These are phyloP conservation scores for Anisognathus igniventris DNA, from an alignment of 2,797 vertebrate genomes.

Conservation along the genomic window DNA sequence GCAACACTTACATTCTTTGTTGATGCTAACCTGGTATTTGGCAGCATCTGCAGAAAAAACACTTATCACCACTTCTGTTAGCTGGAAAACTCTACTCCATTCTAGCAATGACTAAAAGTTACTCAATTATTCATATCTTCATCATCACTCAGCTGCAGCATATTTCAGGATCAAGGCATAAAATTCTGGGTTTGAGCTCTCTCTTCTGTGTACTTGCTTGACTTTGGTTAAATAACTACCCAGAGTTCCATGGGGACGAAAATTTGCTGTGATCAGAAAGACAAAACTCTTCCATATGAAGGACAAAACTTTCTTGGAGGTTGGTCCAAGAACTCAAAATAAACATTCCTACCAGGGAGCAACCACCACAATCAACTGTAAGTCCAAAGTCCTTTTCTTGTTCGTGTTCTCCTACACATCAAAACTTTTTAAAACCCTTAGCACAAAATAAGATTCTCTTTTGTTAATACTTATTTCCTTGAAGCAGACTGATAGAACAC, in stretches of 20 bases:
- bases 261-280: neutral
- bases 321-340: neutral
- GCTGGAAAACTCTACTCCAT: constrained; percentile 6
- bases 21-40: constrained; percentile 34
- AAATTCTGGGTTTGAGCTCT: neutral
- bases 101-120: constrained; percentile 21
- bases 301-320: neutral
- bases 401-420: neutral
- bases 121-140: constrained; percentile 40
- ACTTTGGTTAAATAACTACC: neutral
- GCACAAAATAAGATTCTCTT: neutral
- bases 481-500: neutral
- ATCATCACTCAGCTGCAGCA: neutral
- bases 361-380: neutral
- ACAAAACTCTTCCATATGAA: neutral
- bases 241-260: neutral
- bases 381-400: neutral
- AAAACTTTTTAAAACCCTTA: neutral
- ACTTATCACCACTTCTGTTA: constrained; percentile 42
- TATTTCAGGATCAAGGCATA: constrained; percentile 23
- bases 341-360: neutral
- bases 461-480: neutral
- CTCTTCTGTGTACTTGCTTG: neutral
- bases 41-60: constrained; percentile 41
- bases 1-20: neutral